These are phyloP conservation scores for Helicoverpa zea DNA, from an alignment of 1,140 invertebrate genomes.

Conservation along the genomic window DNA sequence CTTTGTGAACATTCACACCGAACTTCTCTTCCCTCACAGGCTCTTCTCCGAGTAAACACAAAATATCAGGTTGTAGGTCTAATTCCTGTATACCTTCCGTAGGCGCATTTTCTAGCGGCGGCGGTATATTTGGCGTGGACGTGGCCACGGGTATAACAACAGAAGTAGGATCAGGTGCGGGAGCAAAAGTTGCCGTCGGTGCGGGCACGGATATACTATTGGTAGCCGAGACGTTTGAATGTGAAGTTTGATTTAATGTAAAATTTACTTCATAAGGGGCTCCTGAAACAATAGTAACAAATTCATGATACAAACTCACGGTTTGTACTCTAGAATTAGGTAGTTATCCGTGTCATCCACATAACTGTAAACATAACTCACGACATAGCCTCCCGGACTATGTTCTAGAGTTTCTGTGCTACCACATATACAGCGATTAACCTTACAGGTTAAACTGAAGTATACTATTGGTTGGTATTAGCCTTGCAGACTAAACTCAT, in stretches of 20 bases:
- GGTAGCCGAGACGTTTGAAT: slow-evolving; percentile 2
- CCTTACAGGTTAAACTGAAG: too few relatives aligned
- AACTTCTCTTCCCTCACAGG: background rate
- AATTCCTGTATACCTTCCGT: background rate
- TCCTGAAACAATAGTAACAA: too few relatives aligned
- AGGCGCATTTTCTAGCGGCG: background rate
- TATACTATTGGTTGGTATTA: too few relatives aligned
- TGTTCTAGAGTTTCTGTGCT: too few relatives aligned
- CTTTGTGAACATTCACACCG: background rate
- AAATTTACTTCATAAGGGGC: slow-evolving; percentile 1
- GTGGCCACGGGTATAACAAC: background rate
- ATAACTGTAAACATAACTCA: too few relatives aligned
- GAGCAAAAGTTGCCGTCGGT: background rate
- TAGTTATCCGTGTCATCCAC: too few relatives aligned
- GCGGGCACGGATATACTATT: slow-evolving; percentile 2
- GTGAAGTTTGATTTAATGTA: slow-evolving; percentile 3
- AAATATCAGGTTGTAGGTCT: slow-evolving; percentile 8
- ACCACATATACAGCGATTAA: too few relatives aligned
- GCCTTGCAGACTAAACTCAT: too few relatives aligned
- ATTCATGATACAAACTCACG: too few relatives aligned
- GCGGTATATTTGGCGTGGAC: background rate
- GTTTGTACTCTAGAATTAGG: too few relatives aligned
- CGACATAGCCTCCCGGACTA: too few relatives aligned
- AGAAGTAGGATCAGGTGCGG: background rate
- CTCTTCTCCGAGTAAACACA: background rate